Conservation (phyloP, 1,140 invertebrate genomes). For the Globodera rostochiensis region DNA sequence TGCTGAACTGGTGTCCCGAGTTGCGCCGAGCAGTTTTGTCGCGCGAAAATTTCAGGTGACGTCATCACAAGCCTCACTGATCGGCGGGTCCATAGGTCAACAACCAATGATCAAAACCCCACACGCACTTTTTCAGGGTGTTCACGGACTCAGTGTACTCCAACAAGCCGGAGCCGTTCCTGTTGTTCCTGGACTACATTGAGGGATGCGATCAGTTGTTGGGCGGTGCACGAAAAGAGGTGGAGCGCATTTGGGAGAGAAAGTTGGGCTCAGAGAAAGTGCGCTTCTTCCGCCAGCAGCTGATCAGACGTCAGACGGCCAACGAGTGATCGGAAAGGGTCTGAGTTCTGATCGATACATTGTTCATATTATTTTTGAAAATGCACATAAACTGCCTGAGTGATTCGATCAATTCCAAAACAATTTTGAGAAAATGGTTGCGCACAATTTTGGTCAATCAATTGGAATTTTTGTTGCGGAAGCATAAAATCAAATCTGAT, state of each 20-base stretch:
- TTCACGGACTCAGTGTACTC: slow-evolving; percentile 46
- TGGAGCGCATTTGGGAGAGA: slow-evolving; percentile 45
- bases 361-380: no score
- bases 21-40: slow-evolving; percentile 39
- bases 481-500: no score
- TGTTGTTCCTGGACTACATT: slow-evolving; percentile 49
- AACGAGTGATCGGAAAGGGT: background rate
- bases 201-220: slow-evolving; percentile 32
- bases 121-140: slow-evolving; percentile 38
- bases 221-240: slow-evolving; percentile 39
- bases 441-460: no score
- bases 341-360: no score
- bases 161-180: slow-evolving; percentile 44
- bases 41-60: slow-evolving; percentile 47
- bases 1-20: slow-evolving; percentile 46
- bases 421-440: no score
- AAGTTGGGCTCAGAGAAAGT: slow-evolving; percentile 34
- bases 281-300: slow-evolving; percentile 30
- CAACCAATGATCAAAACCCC: background rate
- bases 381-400: no score
- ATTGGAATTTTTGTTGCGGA: no score
- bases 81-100: background rate
- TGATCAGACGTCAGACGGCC: slow-evolving; percentile 17
- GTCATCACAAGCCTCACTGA: background rate
- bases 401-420: no score